Evolutionary conservation across 2,888 invertebrate species (phyloP), one percentile per base, ranked within the genome.

Genomic region (Pristionchus entomophagus): DNA sequence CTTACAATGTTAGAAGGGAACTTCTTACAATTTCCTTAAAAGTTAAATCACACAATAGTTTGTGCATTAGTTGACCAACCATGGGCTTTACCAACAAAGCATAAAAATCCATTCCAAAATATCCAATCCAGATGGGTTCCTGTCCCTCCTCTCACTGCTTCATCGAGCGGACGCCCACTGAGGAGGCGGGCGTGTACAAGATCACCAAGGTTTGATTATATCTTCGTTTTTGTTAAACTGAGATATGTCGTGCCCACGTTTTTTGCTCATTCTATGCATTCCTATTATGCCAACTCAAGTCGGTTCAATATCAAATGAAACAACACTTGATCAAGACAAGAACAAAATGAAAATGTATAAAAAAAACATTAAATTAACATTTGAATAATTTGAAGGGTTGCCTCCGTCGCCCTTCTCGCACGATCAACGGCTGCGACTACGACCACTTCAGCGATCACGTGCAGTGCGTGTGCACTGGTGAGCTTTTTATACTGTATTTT

Each of bases 301-400:
- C n/a, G n/a, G n/a, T n/a, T n/a, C n/a, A n/a, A n/a, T n/a, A n/a
- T n/a, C n/a, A n/a, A n/a, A n/a, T n/a, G n/a, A n/a, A n/a, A n/a
- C n/a, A n/a, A n/a, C n/a, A n/a, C n/a, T n/a, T n/a, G n/a, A n/a
- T n/a, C n/a, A n/a, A n/a, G n/a, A n/a, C n/a, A n/a, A n/a, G n/a
- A n/a, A n/a, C n/a, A n/a, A n/a, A n/a, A n/a, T n/a, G n/a, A n/a
- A n/a, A n/a, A n/a, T n/a, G n/a, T n/a, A n/a, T n/a, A n/a, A n/a
- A n/a, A n/a, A n/a, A n/a, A n/a, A n/a, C n/a, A n/a, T n/a, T n/a
- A n/a, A n/a, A n/a, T n/a, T n/a, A n/a, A n/a, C n/a, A n/a, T n/a
- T n/a, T n/a, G n/a, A n/a, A n/a, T n/a, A n/a, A n/a, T n/a, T 49
- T 84, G n/a, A 88, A 91, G 91, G 93, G 93, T 17, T 93, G 93